A percentile compares a stretch with the other conserved stretches of the same genome.
Conservation (phyloP, 2,113 vertebrate species). For the Felis catus region F.catus_Fca126_mat1.0 CM031416.1:78631001-78631500, state of each 20-base stretch:
- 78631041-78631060: background rate
- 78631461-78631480: slow-evolving; percentile 16
- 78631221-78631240: slow-evolving; percentile 67
- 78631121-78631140: slow-evolving; percentile 42
- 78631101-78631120: slow-evolving; percentile 22
- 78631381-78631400: slow-evolving; percentile 67
- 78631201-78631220: slow-evolving; percentile 13
- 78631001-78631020: slow-evolving; percentile 30
- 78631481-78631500: slow-evolving; percentile 40
- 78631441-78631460: slow-evolving; percentile 75
- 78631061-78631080: slow-evolving; percentile 43
- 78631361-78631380: slow-evolving; percentile 71
- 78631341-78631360: slow-evolving; percentile 67
- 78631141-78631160: slow-evolving; percentile 13
- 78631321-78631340: slow-evolving; percentile 72
- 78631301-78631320: slow-evolving; percentile 74
- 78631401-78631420: slow-evolving; percentile 66
- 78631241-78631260: slow-evolving; percentile 54
- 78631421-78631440: slow-evolving; percentile 60
- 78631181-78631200: slow-evolving; percentile 33
- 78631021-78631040: background rate
- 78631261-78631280: slow-evolving; percentile 53
- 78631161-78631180: background rate
- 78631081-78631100: slow-evolving; percentile 1
- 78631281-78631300: slow-evolving; percentile 66